Evolutionary conservation across 1,140 invertebrate genomes (phyloP), one percentile per base, ranked within the genome.

Genomic region (Acromyrmex echinatior): DNA sequence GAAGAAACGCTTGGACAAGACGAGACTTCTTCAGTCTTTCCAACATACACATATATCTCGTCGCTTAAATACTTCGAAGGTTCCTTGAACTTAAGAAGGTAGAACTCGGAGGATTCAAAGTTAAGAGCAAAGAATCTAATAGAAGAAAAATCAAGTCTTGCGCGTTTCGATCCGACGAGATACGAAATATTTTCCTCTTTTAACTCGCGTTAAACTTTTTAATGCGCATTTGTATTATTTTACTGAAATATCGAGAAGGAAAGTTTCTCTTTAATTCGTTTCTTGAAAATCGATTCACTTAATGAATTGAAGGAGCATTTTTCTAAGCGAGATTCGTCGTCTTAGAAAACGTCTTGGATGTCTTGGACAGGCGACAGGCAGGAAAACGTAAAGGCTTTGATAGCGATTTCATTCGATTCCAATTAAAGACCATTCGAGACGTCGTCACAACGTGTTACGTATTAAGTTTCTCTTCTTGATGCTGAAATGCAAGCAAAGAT

Each of bases 271-370:
- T 71, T 5, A 77, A 77, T 4, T 18, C 0, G 77, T 39, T 14
- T 71, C 73, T 87, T 58, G 77, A 66, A 28, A 82, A 86, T 89
- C 84, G 70, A 89, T 90, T 90, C 78, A 87, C 77, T 63, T 71
- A 70, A 60, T 70, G 70, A 70, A 45, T 31, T 25, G 51, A 53
- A 45, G 56, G 31, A 63, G 76, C 58, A 74, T 82, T 74, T 63
- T 86, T 63, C 74, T 70, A 14, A 10, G 79, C 56, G 21, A 70
- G 68, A 51, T 89, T 86, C 74, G 66, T 89, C 81, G 66, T 89
- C 81, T 74, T 62, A 49, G 21, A n/a, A n/a, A n/a, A n/a, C n/a
- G n/a, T n/a, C 21, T 21, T 21, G 21, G 21, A 21, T 21, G 21
- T 21, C 21, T 45, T 12, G 35, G 28, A 58, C 58, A 60, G 31